Base-by-base conservation (phyloP, 2,113 vertebrate species). In the Channa argus region DNA sequence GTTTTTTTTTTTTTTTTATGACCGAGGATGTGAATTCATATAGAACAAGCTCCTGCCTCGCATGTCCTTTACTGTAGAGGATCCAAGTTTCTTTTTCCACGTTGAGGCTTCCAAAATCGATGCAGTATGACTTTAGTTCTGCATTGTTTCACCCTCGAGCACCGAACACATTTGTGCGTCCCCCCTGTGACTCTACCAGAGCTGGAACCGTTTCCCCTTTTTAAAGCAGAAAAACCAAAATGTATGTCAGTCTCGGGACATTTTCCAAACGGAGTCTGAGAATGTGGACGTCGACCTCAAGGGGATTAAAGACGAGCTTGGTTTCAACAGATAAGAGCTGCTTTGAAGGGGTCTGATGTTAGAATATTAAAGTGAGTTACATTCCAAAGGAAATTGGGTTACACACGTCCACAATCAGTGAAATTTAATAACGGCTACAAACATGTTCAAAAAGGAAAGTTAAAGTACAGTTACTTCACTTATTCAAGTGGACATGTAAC, bases 1-100 rank as follows among this genome's bases (percentile, higher is more conserved):
- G 71, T 74, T 66, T 24, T 24, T 24, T 24, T 54, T 49, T 49
- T 80, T 15, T 74, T 74, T 66, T 54, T 49, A 52, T 80, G 76
- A 79, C 38, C 10, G 72, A 79, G 39, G 51, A 63, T 55, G 71
- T 76, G 66, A 3, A 3, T 68, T 51, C 3, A 2, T 1, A 2
- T 24, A 50, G 44, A 51, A 24, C 1, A 33, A 69, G 60, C 43
- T 44, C 1, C 68, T 1, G 51, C 24, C 41, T 6, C 7, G 3
- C 43, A 74, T 3, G 34, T 38, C 36, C 0, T 47, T 2, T 3
- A 24, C 63, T 14, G 54, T 43, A 12, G 5, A 2, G 5, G 4
- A 2, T 44, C 36, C 44, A 43, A 41, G 2, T 10, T 13, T 3
- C 43, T 10, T 64, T 45, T 58, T 24, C 33, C 14, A 13, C 38